Evolutionary conservation across 2,797 vertebrate species (phyloP).

Genomic region (Pseudochirops cupreus): DNA sequence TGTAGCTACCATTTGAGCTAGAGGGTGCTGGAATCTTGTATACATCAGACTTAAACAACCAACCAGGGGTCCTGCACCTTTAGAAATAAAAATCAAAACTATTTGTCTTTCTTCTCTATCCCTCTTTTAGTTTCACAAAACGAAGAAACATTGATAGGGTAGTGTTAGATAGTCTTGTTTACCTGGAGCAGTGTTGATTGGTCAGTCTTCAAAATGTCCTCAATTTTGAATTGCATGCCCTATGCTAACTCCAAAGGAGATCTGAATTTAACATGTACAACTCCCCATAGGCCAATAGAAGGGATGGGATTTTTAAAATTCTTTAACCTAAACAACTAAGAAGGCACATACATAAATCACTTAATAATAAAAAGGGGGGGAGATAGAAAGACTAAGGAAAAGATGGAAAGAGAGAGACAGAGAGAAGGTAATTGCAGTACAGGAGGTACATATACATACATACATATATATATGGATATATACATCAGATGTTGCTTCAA

Average conservation of each 20-base stretch:
- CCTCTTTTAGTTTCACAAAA: background rate
- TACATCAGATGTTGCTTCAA: too few species aligned
- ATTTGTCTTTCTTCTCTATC: background rate
- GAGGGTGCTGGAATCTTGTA: background rate
- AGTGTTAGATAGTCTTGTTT: background rate
- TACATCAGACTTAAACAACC: background rate
- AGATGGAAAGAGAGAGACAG: too few species aligned
- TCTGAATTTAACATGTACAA: background rate
- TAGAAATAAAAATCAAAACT: background rate
- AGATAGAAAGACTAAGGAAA: background rate
- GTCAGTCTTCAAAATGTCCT: background rate
- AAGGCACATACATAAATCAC: background rate
- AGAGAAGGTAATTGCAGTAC: too few species aligned
- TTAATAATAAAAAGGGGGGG: background rate
- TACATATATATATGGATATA: too few species aligned
- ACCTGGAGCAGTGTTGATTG: background rate
- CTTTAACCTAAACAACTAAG: background rate
- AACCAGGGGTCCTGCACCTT: background rate
- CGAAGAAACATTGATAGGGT: background rate
- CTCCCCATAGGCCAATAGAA: background rate
- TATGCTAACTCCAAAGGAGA: background rate
- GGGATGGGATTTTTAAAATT: background rate
- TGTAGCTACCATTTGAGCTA: background rate
- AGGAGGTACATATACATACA: too few species aligned
- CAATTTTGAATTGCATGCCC: background rate